These are phyloP conservation scores for Lepidochrysops patricia DNA, from an alignment of 2,888 invertebrate species.

Conservation along the genomic window DNA sequence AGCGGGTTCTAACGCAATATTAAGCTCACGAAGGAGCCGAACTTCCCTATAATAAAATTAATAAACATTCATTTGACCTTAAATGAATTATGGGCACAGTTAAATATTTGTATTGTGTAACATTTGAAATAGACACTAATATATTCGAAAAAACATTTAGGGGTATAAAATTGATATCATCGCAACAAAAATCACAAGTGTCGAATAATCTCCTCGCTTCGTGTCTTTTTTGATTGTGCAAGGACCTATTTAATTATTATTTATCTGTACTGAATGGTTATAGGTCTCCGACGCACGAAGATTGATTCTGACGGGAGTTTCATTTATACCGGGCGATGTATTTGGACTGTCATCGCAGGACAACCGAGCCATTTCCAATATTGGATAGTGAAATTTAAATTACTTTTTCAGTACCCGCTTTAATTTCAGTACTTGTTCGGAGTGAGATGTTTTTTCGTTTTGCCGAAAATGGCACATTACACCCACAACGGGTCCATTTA, in stretches of 20 bases:
- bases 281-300: not conserved
- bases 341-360: not conserved
- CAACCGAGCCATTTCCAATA: not conserved
- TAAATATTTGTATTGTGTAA: too few relatives aligned
- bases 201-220: too few relatives aligned
- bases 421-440: not conserved
- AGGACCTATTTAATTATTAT: not conserved
- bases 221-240: too few relatives aligned
- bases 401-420: not conserved
- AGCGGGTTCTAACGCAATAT: not conserved
- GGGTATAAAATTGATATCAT: too few relatives aligned
- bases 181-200: too few relatives aligned
- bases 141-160: too few relatives aligned
- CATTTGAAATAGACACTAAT: too few relatives aligned
- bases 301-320: not conserved
- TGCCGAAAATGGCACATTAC: too few relatives aligned
- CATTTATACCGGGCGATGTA: not conserved
- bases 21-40: not conserved
- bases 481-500: too few relatives aligned
- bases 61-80: not conserved
- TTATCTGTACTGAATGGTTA: conserved; percentile 3
- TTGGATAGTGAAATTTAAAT: not conserved
- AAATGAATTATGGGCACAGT: not conserved
- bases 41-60: conserved; percentile 8
- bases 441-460: not conserved